A percentile compares a stretch with the other conserved stretches of the same genome.
Conservation (phyloP, 2,888 invertebrate genomes). For the Coecobrya sp. region DNA sequence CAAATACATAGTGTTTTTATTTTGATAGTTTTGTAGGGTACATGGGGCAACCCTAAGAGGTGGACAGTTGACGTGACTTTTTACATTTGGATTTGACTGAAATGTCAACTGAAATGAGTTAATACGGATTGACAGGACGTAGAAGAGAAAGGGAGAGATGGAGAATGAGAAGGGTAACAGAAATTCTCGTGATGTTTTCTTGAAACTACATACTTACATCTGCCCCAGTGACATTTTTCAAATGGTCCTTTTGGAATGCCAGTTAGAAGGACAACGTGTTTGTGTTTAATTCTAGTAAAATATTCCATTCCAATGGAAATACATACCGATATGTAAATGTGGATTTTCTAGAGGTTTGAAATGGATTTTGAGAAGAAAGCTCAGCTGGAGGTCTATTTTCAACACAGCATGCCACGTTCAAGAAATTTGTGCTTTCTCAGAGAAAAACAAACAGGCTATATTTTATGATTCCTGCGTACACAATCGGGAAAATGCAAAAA, state of each 20-base stretch:
- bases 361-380: not conserved
- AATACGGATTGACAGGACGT: not conserved
- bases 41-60: not conserved
- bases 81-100: not conserved
- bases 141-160: not conserved
- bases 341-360: not conserved
- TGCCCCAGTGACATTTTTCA: not conserved
- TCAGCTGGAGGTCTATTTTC: not conserved
- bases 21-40: not conserved
- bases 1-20: not conserved
- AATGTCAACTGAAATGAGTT: slow-evolving; percentile 7
- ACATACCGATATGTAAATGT: not conserved
- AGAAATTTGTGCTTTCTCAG: not conserved
- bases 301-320: not conserved
- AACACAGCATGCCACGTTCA: not conserved
- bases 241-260: not conserved
- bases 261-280: not conserved
- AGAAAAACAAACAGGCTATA: not conserved
- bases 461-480: too few relatives aligned
- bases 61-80: not conserved
- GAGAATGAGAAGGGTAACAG: not conserved
- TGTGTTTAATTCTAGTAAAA: not conserved
- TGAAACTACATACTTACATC: not conserved
- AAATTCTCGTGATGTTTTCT: not conserved
- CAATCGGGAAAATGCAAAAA: too few relatives aligned